These are phyloP conservation scores for Hybognathus amarus DNA, from an alignment of 2,797 vertebrate species.

Conservation along the genomic window DNA sequence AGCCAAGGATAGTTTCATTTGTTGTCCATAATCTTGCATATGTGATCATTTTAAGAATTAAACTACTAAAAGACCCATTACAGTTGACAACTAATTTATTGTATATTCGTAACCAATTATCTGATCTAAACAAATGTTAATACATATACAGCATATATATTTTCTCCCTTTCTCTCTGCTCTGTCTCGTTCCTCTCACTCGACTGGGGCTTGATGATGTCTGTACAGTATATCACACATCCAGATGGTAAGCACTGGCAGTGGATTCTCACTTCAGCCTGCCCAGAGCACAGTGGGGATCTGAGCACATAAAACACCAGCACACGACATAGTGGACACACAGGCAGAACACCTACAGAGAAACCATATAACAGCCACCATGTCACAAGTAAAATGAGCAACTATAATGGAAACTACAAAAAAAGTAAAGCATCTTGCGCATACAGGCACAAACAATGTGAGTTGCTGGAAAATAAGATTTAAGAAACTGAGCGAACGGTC, in stretches of 20 bases:
- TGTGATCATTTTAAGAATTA: neutral
- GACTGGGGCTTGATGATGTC: slow-evolving; percentile 27
- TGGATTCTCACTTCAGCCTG: slow-evolving; percentile 29
- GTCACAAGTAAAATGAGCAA: neutral
- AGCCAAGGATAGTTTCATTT: neutral
- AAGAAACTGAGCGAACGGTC: neutral
- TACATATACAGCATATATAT: neutral
- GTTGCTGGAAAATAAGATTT: neutral
- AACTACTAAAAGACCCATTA: neutral
- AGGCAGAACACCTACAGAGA: slow-evolving; percentile 39
- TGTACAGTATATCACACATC: slow-evolving; percentile 22
- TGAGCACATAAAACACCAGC: slow-evolving; percentile 42
- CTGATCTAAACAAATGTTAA: neutral
- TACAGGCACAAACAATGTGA: neutral
- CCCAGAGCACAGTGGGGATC: slow-evolving; percentile 41
- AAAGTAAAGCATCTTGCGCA: slow-evolving; percentile 3
- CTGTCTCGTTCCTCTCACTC: slow-evolving; percentile 1
- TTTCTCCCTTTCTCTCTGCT: neutral
- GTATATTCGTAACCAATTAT: too few relatives aligned
- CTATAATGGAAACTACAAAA: neutral
- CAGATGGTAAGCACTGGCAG: slow-evolving; percentile 23
- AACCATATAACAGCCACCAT: slow-evolving; percentile 11
- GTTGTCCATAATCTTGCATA: neutral
- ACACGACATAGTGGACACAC: slow-evolving; percentile 31
- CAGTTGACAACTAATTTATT: neutral